A percentile compares a stretch with the other conserved stretches of the same genome.
Conservation (phyloP, 2,888 invertebrate genomes). For the Epirrita christyi region DNA sequence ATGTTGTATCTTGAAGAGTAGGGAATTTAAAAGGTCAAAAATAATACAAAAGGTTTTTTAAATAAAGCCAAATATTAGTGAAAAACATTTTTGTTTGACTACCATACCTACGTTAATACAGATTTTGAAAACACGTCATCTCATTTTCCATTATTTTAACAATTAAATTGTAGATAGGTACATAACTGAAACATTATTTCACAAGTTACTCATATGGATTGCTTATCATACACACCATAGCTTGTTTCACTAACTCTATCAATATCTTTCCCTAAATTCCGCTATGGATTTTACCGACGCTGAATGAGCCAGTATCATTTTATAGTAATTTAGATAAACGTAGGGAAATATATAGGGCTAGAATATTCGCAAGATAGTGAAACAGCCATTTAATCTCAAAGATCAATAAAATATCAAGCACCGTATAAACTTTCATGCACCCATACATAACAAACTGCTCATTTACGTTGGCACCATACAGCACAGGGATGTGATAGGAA, state of each 20-base stretch:
- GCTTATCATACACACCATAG: conserved; percentile 23
- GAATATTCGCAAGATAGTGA: conserved; percentile 26
- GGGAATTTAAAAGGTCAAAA: conserved; percentile 20
- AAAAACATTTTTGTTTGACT: conserved; percentile 40
- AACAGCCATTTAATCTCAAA: conserved; percentile 47
- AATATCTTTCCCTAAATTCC: neutral
- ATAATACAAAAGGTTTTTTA: conserved; percentile 34
- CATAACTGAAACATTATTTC: conserved; percentile 19
- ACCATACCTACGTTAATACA: conserved; percentile 40
- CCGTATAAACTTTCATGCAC: conserved; percentile 50
- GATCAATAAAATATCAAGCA: conserved; percentile 48
- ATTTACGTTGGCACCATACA: conserved; percentile 67
- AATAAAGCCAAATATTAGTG: conserved; percentile 43
- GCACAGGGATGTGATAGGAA: conserved; percentile 53
- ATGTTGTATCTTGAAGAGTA: no score
- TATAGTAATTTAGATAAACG: neutral
- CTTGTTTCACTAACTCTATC: conserved; percentile 25
- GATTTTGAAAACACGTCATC: conserved; percentile 38
- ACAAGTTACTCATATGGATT: conserved; percentile 19
- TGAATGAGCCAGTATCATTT: no score
- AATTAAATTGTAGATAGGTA: conserved; percentile 26
- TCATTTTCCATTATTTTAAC: conserved; percentile 28
- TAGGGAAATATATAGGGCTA: neutral
- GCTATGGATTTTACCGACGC: neutral
- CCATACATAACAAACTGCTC: conserved; percentile 45